Percentiles rank a stretch among this genome's conserved stretches.
These are phyloP conservation scores for Cephalopachus bancanus DNA, from an alignment of 2,797 vertebrate species.

Conservation along the genomic window DNA sequence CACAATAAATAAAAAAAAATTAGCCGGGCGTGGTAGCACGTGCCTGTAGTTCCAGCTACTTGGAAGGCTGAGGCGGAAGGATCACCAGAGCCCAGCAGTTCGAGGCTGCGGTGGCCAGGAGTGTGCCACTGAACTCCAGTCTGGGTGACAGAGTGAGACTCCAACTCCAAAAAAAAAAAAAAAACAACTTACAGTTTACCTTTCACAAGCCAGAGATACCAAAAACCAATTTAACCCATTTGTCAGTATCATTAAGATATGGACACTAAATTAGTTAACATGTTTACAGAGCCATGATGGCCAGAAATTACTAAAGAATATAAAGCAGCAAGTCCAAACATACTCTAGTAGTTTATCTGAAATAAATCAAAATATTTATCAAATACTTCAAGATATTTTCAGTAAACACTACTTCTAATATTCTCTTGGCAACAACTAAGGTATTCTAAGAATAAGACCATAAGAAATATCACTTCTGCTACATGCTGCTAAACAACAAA, in stretches of 20 bases:
- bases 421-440: neutral
- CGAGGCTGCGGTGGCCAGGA: too few species aligned
- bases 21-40: too few species aligned
- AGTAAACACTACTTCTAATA: conserved; percentile 51
- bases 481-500: conserved; percentile 38
- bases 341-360: neutral
- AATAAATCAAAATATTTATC: conserved; percentile 41
- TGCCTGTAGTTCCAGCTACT: too few species aligned
- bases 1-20: too few species aligned
- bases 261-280: conserved; percentile 37
- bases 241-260: conserved; percentile 51
- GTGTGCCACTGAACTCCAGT: too few species aligned
- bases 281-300: neutral
- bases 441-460: conserved; percentile 52
- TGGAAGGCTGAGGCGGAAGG: too few species aligned
- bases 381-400: conserved; percentile 55
- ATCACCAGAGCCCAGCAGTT: too few species aligned
- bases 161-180: too few species aligned
- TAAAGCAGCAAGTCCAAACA: conserved; percentile 49
- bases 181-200: neutral
- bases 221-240: conserved; percentile 47
- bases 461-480: conserved; percentile 42
- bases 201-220: conserved; percentile 28
- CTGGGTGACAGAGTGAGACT: too few species aligned
- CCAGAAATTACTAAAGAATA: conserved; percentile 43